Conservation (phyloP, 1,140 invertebrate species). For the Procambarus virginalis region DNA sequence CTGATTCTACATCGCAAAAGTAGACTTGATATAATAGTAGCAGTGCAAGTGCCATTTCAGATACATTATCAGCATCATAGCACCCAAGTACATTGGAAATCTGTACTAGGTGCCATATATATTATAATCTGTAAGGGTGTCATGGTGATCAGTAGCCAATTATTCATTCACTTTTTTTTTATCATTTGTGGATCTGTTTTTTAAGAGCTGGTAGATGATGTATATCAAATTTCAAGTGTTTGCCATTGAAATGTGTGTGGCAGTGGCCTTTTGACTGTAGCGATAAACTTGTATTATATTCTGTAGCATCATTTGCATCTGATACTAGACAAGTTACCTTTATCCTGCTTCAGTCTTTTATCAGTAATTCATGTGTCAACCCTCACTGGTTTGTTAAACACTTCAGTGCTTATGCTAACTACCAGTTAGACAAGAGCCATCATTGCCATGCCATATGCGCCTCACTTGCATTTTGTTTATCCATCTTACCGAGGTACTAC, state of each 20-base stretch:
- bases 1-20: neutral
- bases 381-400: conserved; percentile 39
- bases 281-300: conserved; percentile 32
- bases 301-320: conserved; percentile 10
- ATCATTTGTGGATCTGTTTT: neutral
- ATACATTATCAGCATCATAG: neutral
- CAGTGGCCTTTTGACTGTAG: conserved; percentile 39
- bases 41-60: neutral
- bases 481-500: conserved; percentile 35
- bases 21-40: neutral
- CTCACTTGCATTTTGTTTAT: conserved; percentile 45
- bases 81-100: neutral
- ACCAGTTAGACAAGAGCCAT: conserved; percentile 27
- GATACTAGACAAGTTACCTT: neutral
- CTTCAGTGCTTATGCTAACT: conserved; percentile 45
- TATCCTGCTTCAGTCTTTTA: conserved; percentile 29
- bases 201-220: neutral
- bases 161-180: neutral
- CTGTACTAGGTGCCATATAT: neutral
- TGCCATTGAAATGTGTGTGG: conserved; percentile 34
- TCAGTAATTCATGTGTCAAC: conserved; percentile 21
- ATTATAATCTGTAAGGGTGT: neutral
- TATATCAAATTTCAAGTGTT: conserved; percentile 1
- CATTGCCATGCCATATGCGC: conserved; percentile 39
- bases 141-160: neutral